Percentiles rank a stretch among this genome's conserved stretches.
Evolutionary conservation across 2,797 vertebrate genomes (phyloP).

Genomic region (Sphaeramia orbicularis): DNA sequence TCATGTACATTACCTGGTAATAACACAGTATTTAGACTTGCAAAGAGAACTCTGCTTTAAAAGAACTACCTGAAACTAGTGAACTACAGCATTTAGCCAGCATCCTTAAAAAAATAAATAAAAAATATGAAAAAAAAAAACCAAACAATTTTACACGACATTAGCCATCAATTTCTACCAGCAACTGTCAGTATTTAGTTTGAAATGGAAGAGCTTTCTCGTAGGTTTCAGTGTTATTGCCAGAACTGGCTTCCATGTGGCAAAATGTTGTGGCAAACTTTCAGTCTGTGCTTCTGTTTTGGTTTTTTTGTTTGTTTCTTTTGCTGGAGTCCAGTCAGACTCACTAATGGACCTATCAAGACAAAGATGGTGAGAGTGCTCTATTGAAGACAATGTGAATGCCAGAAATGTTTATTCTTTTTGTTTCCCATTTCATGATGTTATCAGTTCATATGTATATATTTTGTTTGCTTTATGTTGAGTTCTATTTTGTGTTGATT

Average conservation of each 20-base stretch:
- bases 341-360: slow-evolving; percentile 59
- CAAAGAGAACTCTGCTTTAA: slow-evolving; percentile 8
- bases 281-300: slow-evolving; percentile 35
- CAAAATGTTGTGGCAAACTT: slow-evolving; percentile 37
- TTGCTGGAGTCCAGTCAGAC: slow-evolving; percentile 42
- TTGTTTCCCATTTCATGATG: slow-evolving; percentile 44
- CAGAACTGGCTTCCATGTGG: slow-evolving; percentile 16
- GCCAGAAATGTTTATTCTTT: slow-evolving; percentile 53
- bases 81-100: background rate
- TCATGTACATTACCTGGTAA: no score
- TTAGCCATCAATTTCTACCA: background rate
- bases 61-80: slow-evolving; percentile 6
- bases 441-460: slow-evolving; percentile 58
- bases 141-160: background rate
- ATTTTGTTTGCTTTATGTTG: slow-evolving; percentile 31
- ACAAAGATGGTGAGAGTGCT: slow-evolving; percentile 33
- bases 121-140: background rate
- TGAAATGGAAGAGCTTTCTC: background rate
- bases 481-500: slow-evolving; percentile 51
- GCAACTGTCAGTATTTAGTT: slow-evolving; percentile 6
- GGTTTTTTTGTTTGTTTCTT: slow-evolving; percentile 8
- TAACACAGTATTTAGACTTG: no score
- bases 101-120: background rate
- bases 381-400: slow-evolving; percentile 60
- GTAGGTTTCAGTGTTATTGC: slow-evolving; percentile 4